Evolutionary conservation across 2,888 invertebrate genomes (phyloP).

Genomic region (Agriopis aurantiaria): DNA sequence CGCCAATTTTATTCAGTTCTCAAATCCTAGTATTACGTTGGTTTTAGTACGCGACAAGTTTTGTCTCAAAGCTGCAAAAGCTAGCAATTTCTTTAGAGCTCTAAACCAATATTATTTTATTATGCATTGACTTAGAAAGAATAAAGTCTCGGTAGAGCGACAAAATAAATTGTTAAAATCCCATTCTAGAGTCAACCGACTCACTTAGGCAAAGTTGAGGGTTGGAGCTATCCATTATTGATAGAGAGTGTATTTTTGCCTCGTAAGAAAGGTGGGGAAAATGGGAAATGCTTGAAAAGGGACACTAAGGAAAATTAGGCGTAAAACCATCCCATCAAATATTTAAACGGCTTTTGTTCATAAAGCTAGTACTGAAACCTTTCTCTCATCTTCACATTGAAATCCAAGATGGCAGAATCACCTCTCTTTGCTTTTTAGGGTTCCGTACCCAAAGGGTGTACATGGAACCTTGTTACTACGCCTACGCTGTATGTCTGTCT

Average conservation of each 20-base stretch:
- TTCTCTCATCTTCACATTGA: too few relatives aligned
- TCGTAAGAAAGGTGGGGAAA: slow-evolving; percentile 1
- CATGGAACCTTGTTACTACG: too few relatives aligned
- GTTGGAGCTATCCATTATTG: slow-evolving; percentile 10
- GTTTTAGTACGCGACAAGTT: slow-evolving; percentile 8
- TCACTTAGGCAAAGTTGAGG: slow-evolving; percentile 5
- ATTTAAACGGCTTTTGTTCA: neutral
- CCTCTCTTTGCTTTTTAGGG: too few relatives aligned
- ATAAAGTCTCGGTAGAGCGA: slow-evolving; percentile 15
- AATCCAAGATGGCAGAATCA: too few relatives aligned
- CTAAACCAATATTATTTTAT: slow-evolving; percentile 27
- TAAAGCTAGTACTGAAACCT: neutral
- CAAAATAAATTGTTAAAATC: slow-evolving; percentile 30
- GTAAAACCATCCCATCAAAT: neutral
- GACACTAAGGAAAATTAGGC: neutral
- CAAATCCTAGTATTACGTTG: neutral
- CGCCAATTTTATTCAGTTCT: neutral
- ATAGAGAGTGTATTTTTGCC: slow-evolving; percentile 5
- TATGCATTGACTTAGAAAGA: slow-evolving; percentile 28
- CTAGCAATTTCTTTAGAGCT: slow-evolving; percentile 8
- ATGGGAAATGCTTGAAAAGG: neutral
- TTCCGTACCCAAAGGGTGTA: too few relatives aligned
- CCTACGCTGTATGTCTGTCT: too few relatives aligned
- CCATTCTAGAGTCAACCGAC: slow-evolving; percentile 16
- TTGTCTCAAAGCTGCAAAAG: neutral